Percentiles rank a stretch among this genome's conserved stretches.
Conservation (phyloP, 2,797 vertebrate species). For the Enteromius trimaculatus region DNA sequence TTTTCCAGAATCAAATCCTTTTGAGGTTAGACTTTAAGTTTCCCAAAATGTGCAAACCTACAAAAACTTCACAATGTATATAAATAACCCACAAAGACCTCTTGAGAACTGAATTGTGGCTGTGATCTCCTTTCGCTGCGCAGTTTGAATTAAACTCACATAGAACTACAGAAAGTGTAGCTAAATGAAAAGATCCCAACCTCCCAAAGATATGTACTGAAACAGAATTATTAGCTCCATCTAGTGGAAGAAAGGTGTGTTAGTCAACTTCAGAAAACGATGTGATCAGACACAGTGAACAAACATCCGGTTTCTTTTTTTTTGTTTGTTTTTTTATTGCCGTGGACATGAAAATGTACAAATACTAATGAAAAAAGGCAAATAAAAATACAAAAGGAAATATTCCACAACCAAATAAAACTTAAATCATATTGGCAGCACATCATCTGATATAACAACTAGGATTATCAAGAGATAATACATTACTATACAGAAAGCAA, state of each 20-base stretch:
- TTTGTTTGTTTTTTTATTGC: slow-evolving; percentile 42
- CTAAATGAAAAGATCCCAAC: background rate
- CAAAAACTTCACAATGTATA: too few species aligned
- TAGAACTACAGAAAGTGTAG: background rate
- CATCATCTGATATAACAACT: slow-evolving; percentile 8
- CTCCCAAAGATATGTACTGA: background rate
- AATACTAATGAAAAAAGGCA: slow-evolving; percentile 53
- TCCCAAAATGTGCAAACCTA: background rate
- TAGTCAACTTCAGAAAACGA: background rate
- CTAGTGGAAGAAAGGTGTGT: background rate
- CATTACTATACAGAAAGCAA: slow-evolving; percentile 20
- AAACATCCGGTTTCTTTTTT: background rate
- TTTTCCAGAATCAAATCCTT: too few species aligned
- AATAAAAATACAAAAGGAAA: background rate
- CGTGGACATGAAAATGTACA: slow-evolving; percentile 50
- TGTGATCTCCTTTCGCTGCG: background rate
- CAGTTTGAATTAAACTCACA: background rate
- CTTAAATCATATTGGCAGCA: background rate
- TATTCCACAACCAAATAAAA: background rate
- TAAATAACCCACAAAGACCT: background rate
- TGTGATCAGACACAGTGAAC: background rate
- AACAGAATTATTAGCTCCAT: background rate
- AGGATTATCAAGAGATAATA: background rate
- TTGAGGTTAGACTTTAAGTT: background rate
- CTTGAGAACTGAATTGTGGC: background rate